phyloP scores from a whole-genome alignment of 2,888 invertebrate genomes.

The Eristalis arbustorum region DNA sequence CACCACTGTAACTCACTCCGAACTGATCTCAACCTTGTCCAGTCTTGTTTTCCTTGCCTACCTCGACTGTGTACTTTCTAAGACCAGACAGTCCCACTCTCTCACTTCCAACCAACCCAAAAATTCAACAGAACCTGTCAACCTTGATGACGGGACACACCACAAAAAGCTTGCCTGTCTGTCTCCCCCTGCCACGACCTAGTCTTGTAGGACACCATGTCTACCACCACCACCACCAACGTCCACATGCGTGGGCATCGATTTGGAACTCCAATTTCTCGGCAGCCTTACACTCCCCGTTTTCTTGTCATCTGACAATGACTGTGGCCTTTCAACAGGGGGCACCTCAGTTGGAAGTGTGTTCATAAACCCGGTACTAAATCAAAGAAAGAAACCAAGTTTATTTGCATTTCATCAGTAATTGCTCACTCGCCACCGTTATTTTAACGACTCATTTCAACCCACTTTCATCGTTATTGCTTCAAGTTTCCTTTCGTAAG shows the following conservation, averaged over 20 bases:
- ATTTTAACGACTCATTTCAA: slow-evolving; percentile 58
- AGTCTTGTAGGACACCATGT: neutral
- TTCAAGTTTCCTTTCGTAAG: slow-evolving; percentile 60
- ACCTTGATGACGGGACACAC: neutral
- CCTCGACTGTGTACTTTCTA: neutral
- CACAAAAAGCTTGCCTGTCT: neutral
- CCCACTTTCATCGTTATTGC: slow-evolving; percentile 58
- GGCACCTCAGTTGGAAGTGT: neutral
- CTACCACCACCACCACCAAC: neutral
- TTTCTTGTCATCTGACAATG: neutral
- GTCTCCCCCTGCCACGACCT: neutral
- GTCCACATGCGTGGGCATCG: neutral
- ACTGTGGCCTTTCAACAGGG: neutral
- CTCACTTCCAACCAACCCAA: neutral
- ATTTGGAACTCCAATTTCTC: neutral
- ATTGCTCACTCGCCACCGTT: slow-evolving; percentile 60
- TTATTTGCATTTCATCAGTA: slow-evolving; percentile 61
- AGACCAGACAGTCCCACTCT: neutral
- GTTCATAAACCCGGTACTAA: neutral
- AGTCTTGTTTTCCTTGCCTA: neutral
- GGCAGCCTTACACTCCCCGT: neutral
- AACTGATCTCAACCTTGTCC: too few relatives aligned
- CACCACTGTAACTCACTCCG: too few relatives aligned
- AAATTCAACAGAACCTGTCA: neutral
- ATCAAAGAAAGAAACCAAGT: neutral